Percentiles rank a stretch among this genome's conserved stretches.
These are phyloP conservation scores for Hetaerina titia DNA, from an alignment of 2,888 invertebrate genomes.

Conservation along the genomic window DNA sequence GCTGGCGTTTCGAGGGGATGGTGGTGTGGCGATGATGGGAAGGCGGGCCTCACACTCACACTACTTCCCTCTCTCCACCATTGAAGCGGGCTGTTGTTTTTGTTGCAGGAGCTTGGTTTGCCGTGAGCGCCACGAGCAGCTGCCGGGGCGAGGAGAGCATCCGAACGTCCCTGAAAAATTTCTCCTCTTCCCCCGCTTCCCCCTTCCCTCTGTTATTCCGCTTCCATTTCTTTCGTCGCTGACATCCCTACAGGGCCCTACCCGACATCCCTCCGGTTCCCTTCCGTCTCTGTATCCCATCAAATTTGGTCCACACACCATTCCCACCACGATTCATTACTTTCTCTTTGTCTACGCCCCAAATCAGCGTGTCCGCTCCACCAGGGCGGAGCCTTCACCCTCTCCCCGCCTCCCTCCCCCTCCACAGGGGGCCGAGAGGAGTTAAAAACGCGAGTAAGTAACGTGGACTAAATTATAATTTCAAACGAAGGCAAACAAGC, in stretches of 20 bases:
- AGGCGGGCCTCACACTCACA: too few species aligned
- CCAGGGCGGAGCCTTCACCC: background rate
- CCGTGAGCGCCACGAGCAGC: conserved; percentile 34
- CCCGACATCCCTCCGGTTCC: background rate
- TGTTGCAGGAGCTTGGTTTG: conserved; percentile 40
- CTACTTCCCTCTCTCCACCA: background rate
- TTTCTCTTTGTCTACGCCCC: background rate
- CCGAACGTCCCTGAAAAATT: background rate
- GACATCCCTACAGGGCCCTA: background rate
- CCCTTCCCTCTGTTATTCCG: background rate
- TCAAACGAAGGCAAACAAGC: conserved; percentile 26
- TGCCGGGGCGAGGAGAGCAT: background rate
- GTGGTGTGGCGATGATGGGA: background rate
- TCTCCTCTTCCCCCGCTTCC: background rate
- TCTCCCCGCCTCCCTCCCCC: too few species aligned
- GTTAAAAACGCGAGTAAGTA: background rate
- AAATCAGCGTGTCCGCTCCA: background rate
- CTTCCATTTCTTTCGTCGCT: background rate
- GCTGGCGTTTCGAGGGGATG: background rate
- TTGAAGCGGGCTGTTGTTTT: conserved; percentile 50
- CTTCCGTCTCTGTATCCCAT: background rate
- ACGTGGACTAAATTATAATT: background rate
- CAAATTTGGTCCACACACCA: conserved; percentile 6
- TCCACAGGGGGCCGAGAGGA: background rate
- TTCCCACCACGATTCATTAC: conserved; percentile 47